Evolutionary conservation across 2,797 vertebrate species (phyloP), one percentile per base, ranked within the genome.

Genomic region (Thripadectes ignobilis): DNA sequence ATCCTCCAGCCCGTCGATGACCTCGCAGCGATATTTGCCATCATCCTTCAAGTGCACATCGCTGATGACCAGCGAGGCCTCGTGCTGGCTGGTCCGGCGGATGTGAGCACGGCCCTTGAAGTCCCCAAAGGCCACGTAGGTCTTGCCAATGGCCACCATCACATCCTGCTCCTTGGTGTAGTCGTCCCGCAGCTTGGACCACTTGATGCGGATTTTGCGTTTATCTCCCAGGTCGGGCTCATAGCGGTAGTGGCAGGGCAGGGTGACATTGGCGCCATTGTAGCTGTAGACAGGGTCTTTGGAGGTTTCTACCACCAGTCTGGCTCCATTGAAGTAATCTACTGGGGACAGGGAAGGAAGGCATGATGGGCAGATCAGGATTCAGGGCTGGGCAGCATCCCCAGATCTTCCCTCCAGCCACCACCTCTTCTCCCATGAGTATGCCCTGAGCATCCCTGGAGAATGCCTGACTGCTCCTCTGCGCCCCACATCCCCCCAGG

Each of bases 1-100:
- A 0, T 99, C 99, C 96, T 99, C 99, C 96, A 99, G 98, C 12
- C 99, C 99, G 0, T 99, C 99, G 1, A 99, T 99, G 93, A 99
- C 98, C 96, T 99, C 99, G 0, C 99, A 99, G 65, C 98, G 98
- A 96, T 99, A 99, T 46, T 98, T 98, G 23, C 99, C 99, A 0
- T 97, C 98, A 52, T 99, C 99, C 46, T 98, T 98, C 77, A 98
- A 93, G 48, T 90, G 97, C 95, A 99, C 97, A 6, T 98, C 98
- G 0, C 93, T 96, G 95, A 99, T 98, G 24, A 99, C 97, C 82
- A 99, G 97, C 0, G 99, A 99, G 81, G 97, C 98, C 15, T 99
- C 98, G 0, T 93, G 97, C 0, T 83, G 97, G 4, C 72, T 38
- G 0, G 69, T 90, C 80, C 95, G 98, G 6, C 7, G 96, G 74